Conservation (phyloP, 1,140 invertebrate genomes). For the Hycleus cichorii region DNA sequence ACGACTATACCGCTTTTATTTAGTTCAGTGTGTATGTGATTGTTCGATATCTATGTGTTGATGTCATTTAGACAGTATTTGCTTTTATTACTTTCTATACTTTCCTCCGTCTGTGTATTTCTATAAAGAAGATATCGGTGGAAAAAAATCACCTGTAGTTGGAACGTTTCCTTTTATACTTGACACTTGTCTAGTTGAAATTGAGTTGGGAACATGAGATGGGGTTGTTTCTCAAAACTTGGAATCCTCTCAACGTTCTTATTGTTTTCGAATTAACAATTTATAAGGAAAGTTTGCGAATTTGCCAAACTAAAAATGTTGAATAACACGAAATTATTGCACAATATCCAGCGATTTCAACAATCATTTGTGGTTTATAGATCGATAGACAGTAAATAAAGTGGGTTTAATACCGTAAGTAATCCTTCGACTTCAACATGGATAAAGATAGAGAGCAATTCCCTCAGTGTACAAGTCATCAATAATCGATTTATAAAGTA, state of each 20-base stretch:
- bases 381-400: too few relatives aligned
- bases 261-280: neutral
- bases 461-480: slow-evolving; percentile 7
- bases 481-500: slow-evolving; percentile 19
- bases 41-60: too few relatives aligned
- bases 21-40: neutral
- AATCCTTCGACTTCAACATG: too few relatives aligned
- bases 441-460: neutral
- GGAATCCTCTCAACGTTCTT: neutral
- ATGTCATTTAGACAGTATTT: neutral
- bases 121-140: neutral
- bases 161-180: neutral
- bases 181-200: too few relatives aligned
- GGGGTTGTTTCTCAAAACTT: neutral
- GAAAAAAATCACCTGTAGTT: neutral
- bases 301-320: too few relatives aligned
- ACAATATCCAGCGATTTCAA: too few relatives aligned
- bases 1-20: slow-evolving; percentile 3
- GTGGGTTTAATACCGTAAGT: too few relatives aligned
- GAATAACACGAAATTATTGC: too few relatives aligned
- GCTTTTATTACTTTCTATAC: neutral
- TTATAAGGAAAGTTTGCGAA: too few relatives aligned
- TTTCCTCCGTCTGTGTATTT: neutral
- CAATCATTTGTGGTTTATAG: too few relatives aligned
- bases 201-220: neutral